Base-by-base conservation (phyloP, 2,888 invertebrate genomes). In the Drosophila algonquin region DNA sequence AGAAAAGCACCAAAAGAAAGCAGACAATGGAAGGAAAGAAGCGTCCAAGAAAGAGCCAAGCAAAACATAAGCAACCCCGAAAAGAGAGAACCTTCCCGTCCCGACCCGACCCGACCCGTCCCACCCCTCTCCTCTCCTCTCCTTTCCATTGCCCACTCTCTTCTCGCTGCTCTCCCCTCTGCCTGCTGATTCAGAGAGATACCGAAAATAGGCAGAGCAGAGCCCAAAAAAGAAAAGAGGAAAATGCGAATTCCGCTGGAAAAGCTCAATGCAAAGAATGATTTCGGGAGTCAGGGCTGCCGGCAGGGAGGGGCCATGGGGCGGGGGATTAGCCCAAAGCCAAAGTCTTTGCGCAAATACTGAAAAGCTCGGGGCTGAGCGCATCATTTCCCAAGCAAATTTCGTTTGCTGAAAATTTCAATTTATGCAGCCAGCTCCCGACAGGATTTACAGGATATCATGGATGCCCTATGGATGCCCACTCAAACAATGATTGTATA, bases 31-130 rank as follows among this genome's bases (percentile, higher is more conserved):
- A 12, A 40, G 6, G n/a, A 27, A 16, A 10, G 32, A 35, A 67
- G 45, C n/a, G 10, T n/a, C 12, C 30, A n/a, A 55, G 80, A 79
- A 81, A 47, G 74, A 79, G 71, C 74, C 63, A 77, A 85, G 73
- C 80, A 82, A 84, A 80, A 86, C 77, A 87, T 79, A 85, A 80
- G 88, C 86, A 86, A 80, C 84, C 84, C 88, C 88, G 67, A 76
- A 82, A 80, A 57, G 69, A 71, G 46, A 74, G 70, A 72, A 70
- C 63, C 9, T 0, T 24, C 44, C 30, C 47, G 48, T 30, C 52
- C 46, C 51, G 14, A 52, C 48, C 52, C 70, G 24, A 10, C 44
- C 30, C 47, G 47, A 21, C 58, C 46, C 55, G 14, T 52, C 53
- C 52, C 70, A 35, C 45, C 46, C 35, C 65, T 35, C 10, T 30